Percentiles rank a stretch among this genome's conserved stretches.
These are phyloP conservation scores for Vannuccia rotundouncinata DNA, from an alignment of 2,888 invertebrate species.

Conservation along the genomic window DNA sequence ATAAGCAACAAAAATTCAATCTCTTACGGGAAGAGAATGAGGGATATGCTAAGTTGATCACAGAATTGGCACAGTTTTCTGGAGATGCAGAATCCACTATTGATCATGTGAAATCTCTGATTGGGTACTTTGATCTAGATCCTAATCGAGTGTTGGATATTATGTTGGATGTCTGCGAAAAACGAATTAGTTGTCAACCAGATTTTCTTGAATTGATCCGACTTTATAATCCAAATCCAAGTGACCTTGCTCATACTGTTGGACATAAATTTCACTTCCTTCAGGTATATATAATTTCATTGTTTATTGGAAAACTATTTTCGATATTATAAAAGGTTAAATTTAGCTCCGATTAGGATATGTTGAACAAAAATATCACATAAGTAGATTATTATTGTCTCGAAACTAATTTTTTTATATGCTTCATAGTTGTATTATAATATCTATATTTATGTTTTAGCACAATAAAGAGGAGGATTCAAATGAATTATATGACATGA, in stretches of 20 bases:
- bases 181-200: conserved; percentile 60
- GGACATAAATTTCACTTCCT: conserved; percentile 78
- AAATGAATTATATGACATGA: not conserved
- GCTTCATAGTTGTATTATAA: too few species aligned
- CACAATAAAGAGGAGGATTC: not conserved
- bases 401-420: too few species aligned
- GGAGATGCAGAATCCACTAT: conserved; percentile 1
- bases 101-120: conserved; percentile 32
- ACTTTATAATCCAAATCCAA: conserved; percentile 78
- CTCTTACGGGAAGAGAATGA: conserved; percentile 96
- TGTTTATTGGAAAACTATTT: not conserved
- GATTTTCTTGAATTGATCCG: conserved; percentile 74
- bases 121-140: conserved; percentile 96
- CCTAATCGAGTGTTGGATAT: conserved; percentile 93
- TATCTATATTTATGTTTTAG: too few species aligned
- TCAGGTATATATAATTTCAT: conserved; percentile 48
- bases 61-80: conserved; percentile 73
- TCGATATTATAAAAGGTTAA: too few species aligned
- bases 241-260: conserved; percentile 82
- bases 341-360: too few species aligned
- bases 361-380: too few species aligned
- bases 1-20: conserved; percentile 98
- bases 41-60: conserved; percentile 90
- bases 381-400: too few species aligned
- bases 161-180: conserved; percentile 88